Evolutionary conservation across 2,113 vertebrate species (phyloP).

Genomic region (Tragelaphus buxtoni): DNA sequence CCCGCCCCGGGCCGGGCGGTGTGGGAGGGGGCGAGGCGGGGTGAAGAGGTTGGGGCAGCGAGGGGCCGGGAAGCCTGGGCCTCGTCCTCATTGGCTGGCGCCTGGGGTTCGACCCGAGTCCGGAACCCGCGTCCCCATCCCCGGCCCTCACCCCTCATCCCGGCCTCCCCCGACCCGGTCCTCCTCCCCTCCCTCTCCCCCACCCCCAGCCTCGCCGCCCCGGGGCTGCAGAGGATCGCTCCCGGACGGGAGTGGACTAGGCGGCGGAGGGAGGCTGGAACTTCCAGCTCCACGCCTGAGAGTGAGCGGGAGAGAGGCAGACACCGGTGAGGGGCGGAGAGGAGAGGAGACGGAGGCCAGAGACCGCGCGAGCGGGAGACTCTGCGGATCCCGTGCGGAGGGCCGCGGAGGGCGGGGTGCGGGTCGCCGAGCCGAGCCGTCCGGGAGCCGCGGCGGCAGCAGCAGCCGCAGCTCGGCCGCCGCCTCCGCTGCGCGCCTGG

Average conservation of each 20-base stretch:
- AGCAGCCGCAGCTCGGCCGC: neutral
- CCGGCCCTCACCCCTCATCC: neutral
- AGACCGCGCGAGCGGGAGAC: neutral
- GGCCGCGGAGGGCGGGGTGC: neutral
- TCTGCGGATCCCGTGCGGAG: neutral
- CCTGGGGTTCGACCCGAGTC: conserved; percentile 79
- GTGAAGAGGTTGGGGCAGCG: conserved; percentile 53
- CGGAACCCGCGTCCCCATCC: conserved; percentile 18
- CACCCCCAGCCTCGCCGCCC: neutral
- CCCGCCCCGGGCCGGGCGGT: conserved; percentile 41
- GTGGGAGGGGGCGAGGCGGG: conserved; percentile 53
- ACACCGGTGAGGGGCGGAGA: neutral
- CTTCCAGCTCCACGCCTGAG: conserved; percentile 79
- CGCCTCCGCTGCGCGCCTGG: neutral
- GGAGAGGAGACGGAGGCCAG: neutral
- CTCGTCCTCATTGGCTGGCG: conserved; percentile 66
- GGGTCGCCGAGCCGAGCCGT: neutral
- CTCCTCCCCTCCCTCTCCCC: neutral
- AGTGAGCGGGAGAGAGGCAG: neutral
- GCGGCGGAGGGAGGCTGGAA: conserved; percentile 83
- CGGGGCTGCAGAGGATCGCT: neutral
- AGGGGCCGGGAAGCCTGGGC: neutral
- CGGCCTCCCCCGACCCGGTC: neutral
- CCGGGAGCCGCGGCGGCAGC: conserved; percentile 6
- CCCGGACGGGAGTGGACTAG: conserved; percentile 73